Base-by-base conservation (phyloP, 2,888 invertebrate genomes). In the Apocheima hispidaria region DNA sequence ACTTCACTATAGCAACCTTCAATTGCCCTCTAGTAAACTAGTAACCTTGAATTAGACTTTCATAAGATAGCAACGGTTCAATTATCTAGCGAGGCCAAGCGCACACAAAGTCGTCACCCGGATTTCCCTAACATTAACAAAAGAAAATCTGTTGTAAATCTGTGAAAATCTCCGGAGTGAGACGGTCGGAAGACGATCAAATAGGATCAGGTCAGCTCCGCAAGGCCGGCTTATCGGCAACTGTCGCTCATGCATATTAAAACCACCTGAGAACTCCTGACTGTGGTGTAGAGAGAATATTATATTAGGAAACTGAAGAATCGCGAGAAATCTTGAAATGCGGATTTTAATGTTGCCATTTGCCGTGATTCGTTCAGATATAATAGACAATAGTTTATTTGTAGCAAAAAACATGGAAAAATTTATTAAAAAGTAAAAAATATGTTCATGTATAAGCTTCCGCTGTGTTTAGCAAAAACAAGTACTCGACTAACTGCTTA, bases 191-290 rank as follows among this genome's bases (percentile, higher is more conserved):
- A 78, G 81, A 76, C 77, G 82, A 81, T 86, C 84, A 82, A 86
- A 85, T 75, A 83, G 85, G 88, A 88, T 88, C 85, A 85, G 81
- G 80, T 73, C 81, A 78, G 81, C 83, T 85, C 79, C 83, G 82
- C 82, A 77, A 78, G 77, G 74, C 70, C 65, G 78, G 83, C 84
- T 89, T 88, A 87, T 83, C 85, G 84, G 76, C 75, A 79, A 78
- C 81, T 80, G 77, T 79, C 72, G 79, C 77, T 74, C 84, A 83
- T 88, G 87, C 87, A 89, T 88, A 89, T 87, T 88, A 86, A 88
- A 86, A 78, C 74, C 68, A 79, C 77, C 79, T 81, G 75, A 78
- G 70, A 77, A 64, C 66, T 44, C 69, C 69, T 73, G 75, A 75
- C 66, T 75, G 69, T 68, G 73, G 68, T 60, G 73, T 66, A 77